Base-by-base conservation (phyloP, 1,140 invertebrate genomes). In the Eciton burchellii region DNA sequence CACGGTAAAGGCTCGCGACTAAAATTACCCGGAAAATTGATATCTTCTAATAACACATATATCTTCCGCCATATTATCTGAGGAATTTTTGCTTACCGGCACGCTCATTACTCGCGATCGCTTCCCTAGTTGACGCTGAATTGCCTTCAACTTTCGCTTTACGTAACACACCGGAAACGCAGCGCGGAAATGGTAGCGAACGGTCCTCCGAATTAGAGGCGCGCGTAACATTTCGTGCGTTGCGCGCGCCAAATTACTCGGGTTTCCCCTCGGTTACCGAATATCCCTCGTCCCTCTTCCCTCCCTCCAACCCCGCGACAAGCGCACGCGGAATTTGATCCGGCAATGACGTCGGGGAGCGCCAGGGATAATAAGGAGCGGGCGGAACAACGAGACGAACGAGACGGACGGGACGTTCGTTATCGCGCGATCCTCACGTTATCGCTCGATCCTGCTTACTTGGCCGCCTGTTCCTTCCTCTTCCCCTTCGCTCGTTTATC, bases 361-460 rank as follows among this genome's bases (percentile, higher is more conserved):
- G 49, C 45, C n/a, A n/a, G 57, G 72, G 71, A 82, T 79, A 82
- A 82, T 82, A 82, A 82, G 81, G 81, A 82, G 26, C 81, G 56
- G 47, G n/a, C n/a, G 24, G 56, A 74, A 77, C 62, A 82, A 82
- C 70, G 72, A 82, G 70, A n/a, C n/a, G n/a, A n/a, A n/a, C n/a
- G n/a, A n/a, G n/a, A n/a, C n/a, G n/a, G 45, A 66, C 35, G 14
- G 57, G 72, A 24, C n/a, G n/a, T n/a, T 82, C 81, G 81, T 82
- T 82, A 82, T 82, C 81, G 45, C 81, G 45, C 72, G 72, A 82
- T 74, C 81, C 72, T 29, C 74, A 79, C 63, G n/a, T n/a, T n/a
- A n/a, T n/a, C n/a, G 56, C 74, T 56, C 21, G 62, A 74, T 82
- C 43, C 79, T 52, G 57, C 72, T 65, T 82, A 74, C 72, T 45